Evolutionary conservation across 1,140 invertebrate genomes (phyloP), one percentile per base, ranked within the genome.

Genomic region (Trialeurodes vaporariorum): DNA sequence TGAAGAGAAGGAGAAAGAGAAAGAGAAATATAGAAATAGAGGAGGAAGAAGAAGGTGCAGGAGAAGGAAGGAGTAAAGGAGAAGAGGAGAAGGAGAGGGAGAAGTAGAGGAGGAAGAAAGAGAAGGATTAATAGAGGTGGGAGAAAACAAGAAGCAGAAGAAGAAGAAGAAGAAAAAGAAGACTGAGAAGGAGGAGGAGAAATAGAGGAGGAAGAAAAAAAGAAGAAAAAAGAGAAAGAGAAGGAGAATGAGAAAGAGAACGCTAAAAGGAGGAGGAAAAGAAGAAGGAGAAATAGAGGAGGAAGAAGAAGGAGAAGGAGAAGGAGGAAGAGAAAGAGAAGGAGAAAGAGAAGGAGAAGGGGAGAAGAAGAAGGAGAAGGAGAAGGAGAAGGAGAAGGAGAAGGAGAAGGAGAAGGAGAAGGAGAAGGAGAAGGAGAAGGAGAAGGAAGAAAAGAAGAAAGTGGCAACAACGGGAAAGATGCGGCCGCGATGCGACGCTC

Each of bases 281-380:
- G 25, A 61, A 61, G 23, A 5, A 25, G n/a, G 25, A n/a, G 61
- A 22, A 9, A 24, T 13, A 24, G n/a, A 61, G 61, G 25, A n/a
- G 61, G n/a, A 11, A 61, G 25, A 21, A n/a, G 61, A 5, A 9
- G 5, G 61, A 25, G 25, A 25, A 25, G 25, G 25, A 61, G 23
- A 21, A n/a, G 25, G 5, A 61, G 61, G 21, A 21, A 24, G 21
- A 61, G 21, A 61, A 5, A 61, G 61, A 61, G 61, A 2, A 9
- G 61, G 5, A 61, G 61, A 61, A 25, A 61, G 9, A 61, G 61
- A 61, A 61, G 25, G 5, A 61, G 61, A 61, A n/a, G 25, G 21
- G 23, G 21, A 61, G 21, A 25, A 61, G 25, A 25, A 61, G 21
- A 61, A 21, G 23, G 23, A 5, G 5, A 61, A 21, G 23, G 5